Conservation (phyloP, 2,797 vertebrate species). For the Sebastes matsubarae region DNA sequence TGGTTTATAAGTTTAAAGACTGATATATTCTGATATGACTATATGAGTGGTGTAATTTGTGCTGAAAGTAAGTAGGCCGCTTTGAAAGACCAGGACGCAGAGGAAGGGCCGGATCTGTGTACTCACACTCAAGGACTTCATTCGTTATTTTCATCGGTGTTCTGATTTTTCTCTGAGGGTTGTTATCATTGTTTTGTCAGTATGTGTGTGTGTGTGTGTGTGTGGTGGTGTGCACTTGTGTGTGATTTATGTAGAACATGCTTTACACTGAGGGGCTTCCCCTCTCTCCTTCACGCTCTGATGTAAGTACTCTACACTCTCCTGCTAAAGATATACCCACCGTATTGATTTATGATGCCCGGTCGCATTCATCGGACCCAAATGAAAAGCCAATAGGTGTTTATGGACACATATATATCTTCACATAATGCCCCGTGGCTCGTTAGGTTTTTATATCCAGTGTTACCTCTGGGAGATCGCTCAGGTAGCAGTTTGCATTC, state of each 20-base stretch:
- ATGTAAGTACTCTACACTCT: not conserved
- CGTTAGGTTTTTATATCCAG: slow-evolving; percentile 56
- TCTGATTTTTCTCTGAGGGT: slow-evolving; percentile 10
- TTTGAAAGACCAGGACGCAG: slow-evolving; percentile 12
- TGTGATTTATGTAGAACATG: slow-evolving; percentile 25
- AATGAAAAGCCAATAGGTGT: slow-evolving; percentile 69
- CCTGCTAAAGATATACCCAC: slow-evolving; percentile 19
- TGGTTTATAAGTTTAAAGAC: not conserved
- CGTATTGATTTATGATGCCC: slow-evolving; percentile 39
- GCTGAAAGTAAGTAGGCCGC: slow-evolving; percentile 22
- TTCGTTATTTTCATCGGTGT: slow-evolving; percentile 15
- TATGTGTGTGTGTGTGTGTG: not conserved
- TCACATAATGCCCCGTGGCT: slow-evolving; percentile 42
- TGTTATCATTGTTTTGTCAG: not conserved
- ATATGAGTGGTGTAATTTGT: slow-evolving; percentile 24
- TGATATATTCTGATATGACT: not conserved
- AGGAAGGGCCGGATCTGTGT: not conserved
- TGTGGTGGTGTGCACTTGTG: not conserved
- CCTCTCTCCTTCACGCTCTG: slow-evolving; percentile 20
- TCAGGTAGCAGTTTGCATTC: slow-evolving; percentile 53
- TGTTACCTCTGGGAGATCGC: slow-evolving; percentile 39
- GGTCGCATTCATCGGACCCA: slow-evolving; percentile 38
- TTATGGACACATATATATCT: slow-evolving; percentile 61
- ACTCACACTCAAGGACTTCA: slow-evolving; percentile 19
- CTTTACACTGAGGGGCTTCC: slow-evolving; percentile 11